phyloP scores from a whole-genome alignment of 2,888 invertebrate species.

The Temnothorax ravouxi region DNA sequence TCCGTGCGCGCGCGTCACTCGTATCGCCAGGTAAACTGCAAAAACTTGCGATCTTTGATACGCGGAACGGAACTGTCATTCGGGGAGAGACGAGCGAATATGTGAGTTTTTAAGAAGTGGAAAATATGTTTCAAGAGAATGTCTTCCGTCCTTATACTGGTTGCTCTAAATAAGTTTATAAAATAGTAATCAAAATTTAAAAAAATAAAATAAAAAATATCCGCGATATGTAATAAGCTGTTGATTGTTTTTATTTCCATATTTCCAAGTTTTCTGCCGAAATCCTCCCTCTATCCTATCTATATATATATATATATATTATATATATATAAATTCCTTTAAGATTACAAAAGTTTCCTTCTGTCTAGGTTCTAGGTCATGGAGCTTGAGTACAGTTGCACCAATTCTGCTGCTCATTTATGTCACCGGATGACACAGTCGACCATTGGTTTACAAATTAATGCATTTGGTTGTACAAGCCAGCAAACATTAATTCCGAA shows the following conservation, averaged over 20 bases:
- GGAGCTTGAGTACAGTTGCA: slow-evolving; percentile 22
- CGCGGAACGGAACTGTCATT: not conserved
- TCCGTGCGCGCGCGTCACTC: slow-evolving; percentile 19
- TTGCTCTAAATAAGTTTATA: not conserved
- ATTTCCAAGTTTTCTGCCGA: not conserved
- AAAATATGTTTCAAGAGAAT: not conserved
- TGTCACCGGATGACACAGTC: not conserved
- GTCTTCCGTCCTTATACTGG: too few relatives aligned
- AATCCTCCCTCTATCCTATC: not conserved
- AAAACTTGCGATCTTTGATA: slow-evolving; percentile 11
- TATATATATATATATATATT: too few relatives aligned
- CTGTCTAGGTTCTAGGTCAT: slow-evolving; percentile 17
- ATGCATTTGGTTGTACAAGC: not conserved
- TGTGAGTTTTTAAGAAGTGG: not conserved
- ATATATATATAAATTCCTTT: not conserved
- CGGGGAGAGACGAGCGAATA: not conserved
- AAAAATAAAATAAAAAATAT: too few relatives aligned
- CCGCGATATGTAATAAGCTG: not conserved
- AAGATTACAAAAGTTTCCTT: not conserved
- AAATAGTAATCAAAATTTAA: not conserved
- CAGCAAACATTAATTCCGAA: slow-evolving; percentile 3
- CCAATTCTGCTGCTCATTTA: not conserved
- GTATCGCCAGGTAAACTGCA: not conserved
- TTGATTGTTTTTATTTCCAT: not conserved
- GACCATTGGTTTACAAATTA: slow-evolving; percentile 10